Conservation (phyloP, 2,888 invertebrate species). For the Zootermopsis nevadensis region DNA sequence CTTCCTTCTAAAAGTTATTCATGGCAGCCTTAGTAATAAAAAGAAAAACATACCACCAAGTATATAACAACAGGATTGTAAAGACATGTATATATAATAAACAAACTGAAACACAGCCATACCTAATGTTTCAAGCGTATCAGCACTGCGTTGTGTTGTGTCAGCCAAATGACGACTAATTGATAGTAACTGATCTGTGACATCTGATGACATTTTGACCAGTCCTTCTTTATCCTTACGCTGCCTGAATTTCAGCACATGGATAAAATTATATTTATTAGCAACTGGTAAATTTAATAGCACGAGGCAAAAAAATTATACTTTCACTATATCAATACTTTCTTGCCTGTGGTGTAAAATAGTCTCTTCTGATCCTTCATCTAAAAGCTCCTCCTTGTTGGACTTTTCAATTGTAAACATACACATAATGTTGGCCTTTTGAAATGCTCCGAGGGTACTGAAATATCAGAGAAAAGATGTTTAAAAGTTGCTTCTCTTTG, state of each 20-base stretch:
- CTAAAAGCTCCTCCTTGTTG: constrained; percentile 77
- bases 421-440: constrained; percentile 82
- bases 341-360: constrained; percentile 66
- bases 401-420: constrained; percentile 83
- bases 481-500: background rate
- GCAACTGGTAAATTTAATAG: background rate
- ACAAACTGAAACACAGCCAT: constrained; percentile 37
- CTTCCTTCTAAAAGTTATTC: too few relatives aligned
- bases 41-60: too few relatives aligned
- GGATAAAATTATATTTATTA: background rate
- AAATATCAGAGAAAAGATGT: constrained; percentile 54
- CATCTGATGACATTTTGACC: constrained; percentile 77
- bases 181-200: constrained; percentile 86
- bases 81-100: too few relatives aligned
- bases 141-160: constrained; percentile 87
- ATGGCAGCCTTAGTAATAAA: too few relatives aligned
- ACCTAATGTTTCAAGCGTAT: constrained; percentile 82
- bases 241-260: constrained; percentile 56
- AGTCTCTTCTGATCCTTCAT: constrained; percentile 67
- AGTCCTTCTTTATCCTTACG: constrained; percentile 75
- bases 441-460: constrained; percentile 79
- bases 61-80: too few relatives aligned
- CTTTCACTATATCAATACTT: background rate
- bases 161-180: constrained; percentile 88
- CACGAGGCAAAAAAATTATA: constrained; percentile 5